Evolutionary conservation across 2,113 vertebrate genomes (phyloP).

Genomic region (Melanerpes formicivorus): DNA sequence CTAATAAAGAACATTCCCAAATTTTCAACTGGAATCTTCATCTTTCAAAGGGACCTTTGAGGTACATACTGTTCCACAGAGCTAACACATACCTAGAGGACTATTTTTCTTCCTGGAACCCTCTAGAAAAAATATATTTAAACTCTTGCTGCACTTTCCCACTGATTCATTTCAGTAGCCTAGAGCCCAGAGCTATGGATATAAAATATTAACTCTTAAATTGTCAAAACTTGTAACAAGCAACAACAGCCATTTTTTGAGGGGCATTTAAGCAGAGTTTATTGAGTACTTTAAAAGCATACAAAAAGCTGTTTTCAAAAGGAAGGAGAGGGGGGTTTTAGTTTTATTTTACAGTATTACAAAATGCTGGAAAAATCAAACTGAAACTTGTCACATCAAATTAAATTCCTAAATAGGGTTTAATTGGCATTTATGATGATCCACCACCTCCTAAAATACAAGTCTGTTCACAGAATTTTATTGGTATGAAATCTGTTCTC

Average conservation of each 20-base stretch:
- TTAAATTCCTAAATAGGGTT: conserved; percentile 24
- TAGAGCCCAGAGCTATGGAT: not conserved
- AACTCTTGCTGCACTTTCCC: not conserved
- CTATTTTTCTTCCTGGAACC: not conserved
- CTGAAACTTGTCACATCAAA: conserved; percentile 4
- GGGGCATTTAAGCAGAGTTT: not conserved
- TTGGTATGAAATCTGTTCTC: not conserved
- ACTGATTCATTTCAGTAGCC: not conserved
- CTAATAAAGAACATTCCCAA: not conserved
- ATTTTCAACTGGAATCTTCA: not conserved
- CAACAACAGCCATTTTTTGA: not conserved
- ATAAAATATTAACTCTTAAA: conserved; percentile 21
- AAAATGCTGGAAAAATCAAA: not conserved
- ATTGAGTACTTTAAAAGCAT: not conserved
- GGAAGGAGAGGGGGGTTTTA: not conserved
- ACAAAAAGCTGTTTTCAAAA: not conserved
- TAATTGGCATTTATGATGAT: not conserved
- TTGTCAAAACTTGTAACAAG: conserved; percentile 16
- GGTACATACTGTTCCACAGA: not conserved
- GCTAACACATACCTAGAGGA: not conserved
- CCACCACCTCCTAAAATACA: not conserved
- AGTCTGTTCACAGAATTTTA: not conserved
- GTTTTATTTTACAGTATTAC: not conserved
- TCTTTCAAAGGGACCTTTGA: not conserved
- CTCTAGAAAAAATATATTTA: not conserved